phyloP scores from a whole-genome alignment of 2,113 vertebrate genomes.

The Urocynchramus pylzowi region DNA sequence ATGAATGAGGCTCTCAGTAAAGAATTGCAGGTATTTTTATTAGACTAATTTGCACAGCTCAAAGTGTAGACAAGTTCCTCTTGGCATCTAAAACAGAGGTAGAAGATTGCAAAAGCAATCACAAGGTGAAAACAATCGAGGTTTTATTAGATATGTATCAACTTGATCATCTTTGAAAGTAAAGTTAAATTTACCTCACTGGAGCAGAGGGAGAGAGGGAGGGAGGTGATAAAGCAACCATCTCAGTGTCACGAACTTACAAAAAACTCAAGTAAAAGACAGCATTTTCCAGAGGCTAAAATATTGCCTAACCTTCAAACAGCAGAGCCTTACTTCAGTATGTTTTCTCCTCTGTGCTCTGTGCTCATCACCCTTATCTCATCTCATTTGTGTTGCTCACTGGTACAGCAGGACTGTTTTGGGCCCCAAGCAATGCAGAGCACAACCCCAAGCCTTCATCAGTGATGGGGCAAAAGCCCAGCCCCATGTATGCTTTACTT shows the following conservation, averaged over 20 bases:
- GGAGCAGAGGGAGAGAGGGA: background rate
- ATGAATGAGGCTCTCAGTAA: background rate
- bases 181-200: background rate
- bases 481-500: background rate
- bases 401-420: background rate
- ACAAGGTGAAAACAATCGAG: background rate
- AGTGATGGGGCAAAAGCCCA: background rate
- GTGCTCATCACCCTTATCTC: background rate
- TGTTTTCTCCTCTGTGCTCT: background rate
- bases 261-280: background rate
- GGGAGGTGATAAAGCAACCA: background rate
- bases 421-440: background rate
- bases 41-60: background rate
- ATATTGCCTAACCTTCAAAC: background rate
- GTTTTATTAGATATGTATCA: background rate
- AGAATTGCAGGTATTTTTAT: background rate
- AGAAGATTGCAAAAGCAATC: background rate
- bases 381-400: background rate
- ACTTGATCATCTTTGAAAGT: background rate
- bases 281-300: background rate
- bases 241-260: background rate
- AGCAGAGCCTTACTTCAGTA: background rate
- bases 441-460: background rate
- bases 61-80: background rate
- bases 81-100: background rate